phyloP scores from a whole-genome alignment of 2,113 vertebrate species.

The Bettongia penicillata region DNA sequence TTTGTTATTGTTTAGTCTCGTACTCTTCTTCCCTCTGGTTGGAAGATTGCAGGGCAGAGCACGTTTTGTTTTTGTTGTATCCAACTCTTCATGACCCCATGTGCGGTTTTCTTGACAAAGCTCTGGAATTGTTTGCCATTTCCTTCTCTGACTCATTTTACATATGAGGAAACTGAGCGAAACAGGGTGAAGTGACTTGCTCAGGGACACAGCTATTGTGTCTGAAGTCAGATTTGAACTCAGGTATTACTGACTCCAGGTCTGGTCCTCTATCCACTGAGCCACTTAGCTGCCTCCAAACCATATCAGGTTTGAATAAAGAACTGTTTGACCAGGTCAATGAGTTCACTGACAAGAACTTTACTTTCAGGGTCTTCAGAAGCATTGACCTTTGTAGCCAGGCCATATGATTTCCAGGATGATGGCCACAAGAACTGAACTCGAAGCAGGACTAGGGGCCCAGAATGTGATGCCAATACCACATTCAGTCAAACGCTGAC shows the following conservation, averaged over 20 bases:
- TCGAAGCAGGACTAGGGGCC: not conserved
- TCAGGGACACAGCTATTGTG: too few relatives aligned
- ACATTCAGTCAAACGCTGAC: not conserved
- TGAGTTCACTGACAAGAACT: not conserved
- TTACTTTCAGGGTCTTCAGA: not conserved
- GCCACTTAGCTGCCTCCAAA: not conserved
- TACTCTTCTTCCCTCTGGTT: too few relatives aligned
- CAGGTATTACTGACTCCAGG: not conserved
- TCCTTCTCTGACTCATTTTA: not conserved
- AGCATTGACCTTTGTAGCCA: not conserved
- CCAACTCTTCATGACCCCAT: not conserved
- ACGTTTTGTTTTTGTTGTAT: not conserved
- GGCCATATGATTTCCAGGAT: not conserved
- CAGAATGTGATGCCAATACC: not conserved
- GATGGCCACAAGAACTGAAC: not conserved
- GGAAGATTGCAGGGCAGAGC: too few relatives aligned
- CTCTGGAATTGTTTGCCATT: not conserved
- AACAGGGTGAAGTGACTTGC: not conserved
- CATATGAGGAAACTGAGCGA: not conserved
- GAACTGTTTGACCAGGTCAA: not conserved
- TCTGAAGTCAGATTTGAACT: not conserved
- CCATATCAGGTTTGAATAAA: not conserved
- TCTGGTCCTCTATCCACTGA: not conserved
- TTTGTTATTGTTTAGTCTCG: not conserved
- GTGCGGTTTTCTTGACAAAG: not conserved